These are phyloP conservation scores for Coptodon bakossiorum DNA, from an alignment of 2,113 vertebrate genomes.

Conservation along the genomic window DNA sequence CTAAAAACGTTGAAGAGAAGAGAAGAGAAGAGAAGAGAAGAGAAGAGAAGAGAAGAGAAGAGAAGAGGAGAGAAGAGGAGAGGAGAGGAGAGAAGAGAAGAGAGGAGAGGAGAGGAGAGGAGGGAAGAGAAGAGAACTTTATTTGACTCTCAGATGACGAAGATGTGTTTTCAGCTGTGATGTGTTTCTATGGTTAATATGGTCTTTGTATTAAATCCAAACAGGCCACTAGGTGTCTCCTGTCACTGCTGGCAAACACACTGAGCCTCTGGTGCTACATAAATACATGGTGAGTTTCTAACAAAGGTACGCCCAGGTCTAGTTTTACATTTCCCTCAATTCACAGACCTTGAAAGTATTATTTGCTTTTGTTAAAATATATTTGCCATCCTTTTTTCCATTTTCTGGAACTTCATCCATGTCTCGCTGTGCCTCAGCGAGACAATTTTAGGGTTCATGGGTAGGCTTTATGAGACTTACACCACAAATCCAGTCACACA, in stretches of 20 bases:
- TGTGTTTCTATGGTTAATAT: not conserved
- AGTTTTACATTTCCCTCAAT: not conserved
- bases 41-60: not conserved
- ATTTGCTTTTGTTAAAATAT: not conserved
- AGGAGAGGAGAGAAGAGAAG: not conserved
- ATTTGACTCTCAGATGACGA: not conserved
- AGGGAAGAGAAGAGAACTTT: not conserved
- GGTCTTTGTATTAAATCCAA: not conserved
- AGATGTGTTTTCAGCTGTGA: not conserved
- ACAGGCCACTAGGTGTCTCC: constrained; percentile 62
- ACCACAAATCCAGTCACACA: constrained; percentile 21
- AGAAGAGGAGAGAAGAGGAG: not conserved
- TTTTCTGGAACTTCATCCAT: not conserved
- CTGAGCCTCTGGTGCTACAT: not conserved
- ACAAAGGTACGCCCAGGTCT: not conserved
- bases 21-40: not conserved
- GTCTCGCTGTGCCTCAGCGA: not conserved
- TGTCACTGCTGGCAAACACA: constrained; percentile 24
- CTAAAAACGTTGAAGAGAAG: not conserved
- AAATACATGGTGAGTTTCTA: not conserved
- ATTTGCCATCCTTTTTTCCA: not conserved
- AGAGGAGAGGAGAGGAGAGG: not conserved
- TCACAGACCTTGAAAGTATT: not conserved
- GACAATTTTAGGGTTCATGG: not conserved
- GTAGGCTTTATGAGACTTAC: constrained; percentile 31